Evolutionary conservation across 2,888 invertebrate genomes (phyloP).

Genomic region (Nasonia oneida): DNA sequence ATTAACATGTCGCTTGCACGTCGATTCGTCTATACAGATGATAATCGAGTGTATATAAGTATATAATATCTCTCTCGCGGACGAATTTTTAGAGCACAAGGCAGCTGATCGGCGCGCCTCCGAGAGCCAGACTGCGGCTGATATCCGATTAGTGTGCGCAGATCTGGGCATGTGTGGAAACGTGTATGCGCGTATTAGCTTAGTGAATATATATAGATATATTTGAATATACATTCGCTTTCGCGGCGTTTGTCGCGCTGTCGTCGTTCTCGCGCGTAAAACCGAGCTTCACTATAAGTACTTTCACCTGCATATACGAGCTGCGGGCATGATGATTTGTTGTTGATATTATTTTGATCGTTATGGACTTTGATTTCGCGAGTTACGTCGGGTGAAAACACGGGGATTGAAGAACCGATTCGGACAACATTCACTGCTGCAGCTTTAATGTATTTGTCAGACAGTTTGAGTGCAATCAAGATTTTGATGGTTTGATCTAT

Average conservation of each 20-base stretch:
- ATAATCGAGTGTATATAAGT: not conserved
- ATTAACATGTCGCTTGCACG: not conserved
- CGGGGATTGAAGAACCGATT: not conserved
- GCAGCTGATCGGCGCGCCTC: constrained; percentile 45
- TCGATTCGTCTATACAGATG: not conserved
- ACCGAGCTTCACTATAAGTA: not conserved
- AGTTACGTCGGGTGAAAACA: not conserved
- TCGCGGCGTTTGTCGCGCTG: not conserved
- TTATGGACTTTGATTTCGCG: not conserved
- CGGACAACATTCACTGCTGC: not conserved
- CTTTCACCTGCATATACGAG: not conserved
- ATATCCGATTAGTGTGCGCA: not conserved
- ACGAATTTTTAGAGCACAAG: constrained; percentile 1
- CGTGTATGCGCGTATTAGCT: not conserved
- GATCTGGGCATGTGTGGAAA: not conserved
- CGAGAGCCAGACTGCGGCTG: not conserved
- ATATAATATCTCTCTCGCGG: not conserved
- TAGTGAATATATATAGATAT: not conserved
- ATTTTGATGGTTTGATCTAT: too few relatives aligned
- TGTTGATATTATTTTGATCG: not conserved
- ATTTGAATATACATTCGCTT: not conserved
- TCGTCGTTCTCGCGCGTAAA: not conserved
- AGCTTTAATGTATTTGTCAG: too few relatives aligned
- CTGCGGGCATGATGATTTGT: not conserved
- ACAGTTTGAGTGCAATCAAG: too few relatives aligned